Conservation (phyloP, 2,888 invertebrate species). For the Bellardia bayeri region DNA sequence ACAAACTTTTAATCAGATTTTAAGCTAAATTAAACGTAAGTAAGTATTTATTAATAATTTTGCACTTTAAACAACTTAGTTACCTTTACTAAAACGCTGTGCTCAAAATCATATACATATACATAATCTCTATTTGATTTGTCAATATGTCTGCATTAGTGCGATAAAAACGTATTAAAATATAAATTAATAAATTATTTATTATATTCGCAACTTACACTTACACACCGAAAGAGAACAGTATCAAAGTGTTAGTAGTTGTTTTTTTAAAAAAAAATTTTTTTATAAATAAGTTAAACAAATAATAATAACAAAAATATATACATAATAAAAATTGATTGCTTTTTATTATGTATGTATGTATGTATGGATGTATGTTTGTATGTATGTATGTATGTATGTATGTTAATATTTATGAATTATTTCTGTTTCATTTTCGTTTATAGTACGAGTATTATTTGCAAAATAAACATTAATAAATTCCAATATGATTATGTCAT, state of each 20-base stretch:
- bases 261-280: constrained; percentile 1
- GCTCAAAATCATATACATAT: background rate
- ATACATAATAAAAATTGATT: constrained; percentile 8
- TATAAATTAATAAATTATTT: constrained; percentile 27
- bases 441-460: constrained; percentile 34
- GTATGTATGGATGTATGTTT: too few species aligned
- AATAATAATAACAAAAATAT: background rate
- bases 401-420: constrained; percentile 49
- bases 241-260: constrained; percentile 3
- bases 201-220: background rate
- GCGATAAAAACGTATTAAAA: constrained; percentile 22
- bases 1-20: too few species aligned
- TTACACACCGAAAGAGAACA: background rate
- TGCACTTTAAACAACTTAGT: background rate
- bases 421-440: constrained; percentile 26
- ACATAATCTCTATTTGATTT: constrained; percentile 16
- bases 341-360: too few species aligned
- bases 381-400: too few species aligned
- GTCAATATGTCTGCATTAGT: constrained; percentile 30
- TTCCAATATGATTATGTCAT: constrained; percentile 80
- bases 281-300: background rate
- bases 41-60: background rate
- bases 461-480: constrained; percentile 68
- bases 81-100: background rate
- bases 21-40: too few species aligned